Base-by-base conservation (phyloP, 2,113 vertebrate species). In the Setophaga coronata region DNA sequence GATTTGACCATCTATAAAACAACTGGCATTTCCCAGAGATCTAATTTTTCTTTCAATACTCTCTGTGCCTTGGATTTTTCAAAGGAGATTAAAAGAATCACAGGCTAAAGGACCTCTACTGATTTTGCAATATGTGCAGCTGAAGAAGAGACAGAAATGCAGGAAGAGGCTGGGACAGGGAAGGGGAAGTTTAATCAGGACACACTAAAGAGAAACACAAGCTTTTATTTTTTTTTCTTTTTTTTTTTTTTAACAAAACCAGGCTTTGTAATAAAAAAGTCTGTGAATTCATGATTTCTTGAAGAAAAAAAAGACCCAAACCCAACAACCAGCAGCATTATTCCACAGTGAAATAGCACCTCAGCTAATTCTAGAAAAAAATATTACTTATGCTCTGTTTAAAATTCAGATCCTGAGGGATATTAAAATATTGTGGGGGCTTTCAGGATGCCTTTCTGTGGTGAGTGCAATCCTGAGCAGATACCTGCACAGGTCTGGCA, bases 361-460 rank as follows among this genome's bases (percentile, higher is more conserved):
- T 97, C 90, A 91, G 97, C 96, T 98, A 97, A 98, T 98, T 98
- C 96, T 95, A 98, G 98, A 95, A 92, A 96, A 97, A 98, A 98
- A 95, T 97, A 98, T 97, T 98, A 98, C 98, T 98, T 97, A 98
- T 96, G 91, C 91, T 96, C 58, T 97, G 74, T 95, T 96, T 98
- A 97, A 96, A 94, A 94, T 97, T 95, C 96, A 57, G 33, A 19
- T 64, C 64, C 56, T 51, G 69, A 67, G 18, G 31, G 13, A 79
- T 23, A 79, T 78, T 5, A 67, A 87, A 91, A 84, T 43, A 67
- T 7, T 12, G 34, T 36, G 20, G 12, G 48, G 60, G 51, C 21
- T 83, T 81, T 80, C 76, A 64, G 61, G 43, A 48, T 20, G 20
- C 20, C 82, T 47, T 90, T 61, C 29, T 48, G 50, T 14, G n/a